Evolutionary conservation across 2,888 invertebrate species (phyloP), one percentile per base, ranked within the genome.

Genomic region (Panorpa germanica): DNA sequence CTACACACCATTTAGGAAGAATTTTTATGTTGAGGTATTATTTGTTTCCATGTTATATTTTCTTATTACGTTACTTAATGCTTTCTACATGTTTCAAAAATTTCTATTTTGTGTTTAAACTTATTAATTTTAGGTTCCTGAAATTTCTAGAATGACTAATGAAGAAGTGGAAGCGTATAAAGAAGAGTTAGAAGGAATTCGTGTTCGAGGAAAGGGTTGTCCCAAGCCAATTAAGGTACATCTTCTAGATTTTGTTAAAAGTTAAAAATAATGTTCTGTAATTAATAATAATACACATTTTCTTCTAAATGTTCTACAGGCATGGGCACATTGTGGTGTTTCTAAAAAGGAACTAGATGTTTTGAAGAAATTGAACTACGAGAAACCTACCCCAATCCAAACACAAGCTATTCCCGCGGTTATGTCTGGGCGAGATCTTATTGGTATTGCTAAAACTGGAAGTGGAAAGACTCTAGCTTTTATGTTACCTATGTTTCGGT

Each of bases 401-500:
- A 77, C 86, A 31, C 98, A 99, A 57, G 96, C 95, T 3, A 85
- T 98, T 45, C 86, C 88, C 4, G 85, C 88, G 15, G 85, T 98
- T 35, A 95, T 99, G 95, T 85, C 82, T 28, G 85, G 83, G 39
- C 70, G 95, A 34, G 95, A 98, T 57, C 61, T 98, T 35, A 98
- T 98, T 46, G 96, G 96, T 32, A 98, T 99, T 49, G 98, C 98
- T 2, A 98, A 98, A 59, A 98, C 98, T 0, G 96, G 96, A 25
- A 91, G 91, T 47, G 98, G 98, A 18, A 99, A 98, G 60, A 99
- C 98, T 2, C 56, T 98, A 29, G 98, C 96, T 1, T 98, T 99
- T 54, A 70, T 99, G 34, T 55, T 99, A 34, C 98, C 98, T 1
- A 91, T 98, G 93, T 88, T 98, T 55, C 59, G 68, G 5, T 8